Evolutionary conservation across 2,888 invertebrate species (phyloP).

Genomic region (Caenorhabditis japonica): DNA sequence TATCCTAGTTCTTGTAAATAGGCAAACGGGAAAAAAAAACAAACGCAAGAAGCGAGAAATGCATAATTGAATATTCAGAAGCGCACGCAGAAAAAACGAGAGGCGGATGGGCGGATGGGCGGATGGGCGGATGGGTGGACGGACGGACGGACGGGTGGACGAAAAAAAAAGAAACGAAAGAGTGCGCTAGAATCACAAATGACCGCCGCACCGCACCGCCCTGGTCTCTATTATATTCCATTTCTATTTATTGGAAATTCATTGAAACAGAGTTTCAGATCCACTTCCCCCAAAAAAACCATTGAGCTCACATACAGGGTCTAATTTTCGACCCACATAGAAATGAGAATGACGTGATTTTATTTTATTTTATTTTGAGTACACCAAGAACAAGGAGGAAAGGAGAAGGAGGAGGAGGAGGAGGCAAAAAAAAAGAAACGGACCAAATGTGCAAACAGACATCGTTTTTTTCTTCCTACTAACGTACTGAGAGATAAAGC

Average conservation of each 20-base stretch:
- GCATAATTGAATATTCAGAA: constrained; percentile 52
- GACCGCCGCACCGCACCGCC: no score
- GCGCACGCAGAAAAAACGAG: no score
- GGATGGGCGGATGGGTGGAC: no score
- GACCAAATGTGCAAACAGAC: constrained; percentile 54
- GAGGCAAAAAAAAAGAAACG: no score
- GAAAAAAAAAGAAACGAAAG: constrained; percentile 7
- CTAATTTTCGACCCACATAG: constrained; percentile 41
- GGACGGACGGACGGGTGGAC: neutral
- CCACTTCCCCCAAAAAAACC: constrained; percentile 33
- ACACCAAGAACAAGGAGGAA: no score
- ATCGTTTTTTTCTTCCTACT: constrained; percentile 43
- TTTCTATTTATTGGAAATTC: constrained; percentile 30
- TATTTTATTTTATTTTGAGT: no score
- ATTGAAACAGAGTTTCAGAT: no score
- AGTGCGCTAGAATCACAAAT: constrained; percentile 41
- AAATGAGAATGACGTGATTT: constrained; percentile 52
- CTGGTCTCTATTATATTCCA: no score
- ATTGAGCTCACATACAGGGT: constrained; percentile 29
- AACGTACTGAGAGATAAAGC: constrained; percentile 30
- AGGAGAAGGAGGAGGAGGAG: constrained; percentile 4
- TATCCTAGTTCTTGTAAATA: constrained; percentile 12
- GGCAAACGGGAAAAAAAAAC: constrained; percentile 3
- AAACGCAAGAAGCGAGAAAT: constrained; percentile 27
- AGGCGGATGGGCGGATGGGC: no score